Conservation (phyloP, 2,888 invertebrate species). For the Onchidella celtica region DNA sequence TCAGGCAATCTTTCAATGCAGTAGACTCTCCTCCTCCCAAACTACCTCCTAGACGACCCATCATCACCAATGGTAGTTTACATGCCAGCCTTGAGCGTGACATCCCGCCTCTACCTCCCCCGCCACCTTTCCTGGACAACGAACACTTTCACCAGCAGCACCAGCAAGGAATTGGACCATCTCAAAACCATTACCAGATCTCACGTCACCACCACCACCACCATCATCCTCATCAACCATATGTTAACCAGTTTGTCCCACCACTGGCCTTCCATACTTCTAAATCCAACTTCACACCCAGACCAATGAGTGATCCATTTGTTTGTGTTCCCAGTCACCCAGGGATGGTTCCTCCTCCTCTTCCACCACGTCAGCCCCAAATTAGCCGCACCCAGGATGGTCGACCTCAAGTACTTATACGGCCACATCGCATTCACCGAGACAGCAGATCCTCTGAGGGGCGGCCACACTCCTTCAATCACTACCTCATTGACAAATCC, state of each 20-base stretch:
- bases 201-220: neutral
- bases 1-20: neutral
- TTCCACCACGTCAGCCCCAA: constrained; percentile 40
- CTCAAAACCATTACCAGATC: neutral
- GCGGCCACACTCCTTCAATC: constrained; percentile 47
- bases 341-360: constrained; percentile 22
- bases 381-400: constrained; percentile 43
- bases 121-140: constrained; percentile 28
- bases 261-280: neutral
- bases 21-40: neutral
- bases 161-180: neutral
- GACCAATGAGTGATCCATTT: constrained; percentile 11
- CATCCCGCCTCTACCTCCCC: constrained; percentile 36
- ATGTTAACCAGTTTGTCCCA: constrained; percentile 42
- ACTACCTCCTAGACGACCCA: constrained; percentile 34
- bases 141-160: neutral
- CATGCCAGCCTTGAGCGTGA: neutral
- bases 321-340: neutral
- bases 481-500: constrained; percentile 46
- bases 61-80: constrained; percentile 24
- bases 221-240: constrained; percentile 26
- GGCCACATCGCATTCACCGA: constrained; percentile 35
- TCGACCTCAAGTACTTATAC: constrained; percentile 36
- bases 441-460: neutral
- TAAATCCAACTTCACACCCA: neutral